Evolutionary conservation across 2,888 invertebrate species (phyloP), one percentile per base, ranked within the genome.

Genomic region (Serrognathus titanus): DNA sequence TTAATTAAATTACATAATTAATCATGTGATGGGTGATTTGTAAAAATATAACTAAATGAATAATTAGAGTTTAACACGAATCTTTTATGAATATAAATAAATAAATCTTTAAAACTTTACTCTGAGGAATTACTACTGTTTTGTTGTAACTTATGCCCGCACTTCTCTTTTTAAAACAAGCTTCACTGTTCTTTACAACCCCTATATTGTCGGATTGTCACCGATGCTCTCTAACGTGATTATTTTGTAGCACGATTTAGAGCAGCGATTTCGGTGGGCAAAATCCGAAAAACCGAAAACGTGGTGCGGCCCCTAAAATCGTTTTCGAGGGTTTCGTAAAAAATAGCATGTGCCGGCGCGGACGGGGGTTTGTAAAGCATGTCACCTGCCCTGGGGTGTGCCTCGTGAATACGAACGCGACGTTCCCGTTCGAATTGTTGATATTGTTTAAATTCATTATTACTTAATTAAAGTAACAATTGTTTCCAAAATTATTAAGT

Each of bases 301-400:
- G 50, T 39, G 48, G 55, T 36, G 53, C 51, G 53, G 51, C 61
- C 61, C 59, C 57, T 57, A 61, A 52, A 59, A 59, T 61, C 57
- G 57, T 57, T 61, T 59, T 61, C 55, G 53, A 60, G 57, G 60
- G 60, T 58, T 60, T 57, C 53, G 51, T 57, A 62, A 60, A 60
- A 59, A 60, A 62, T 62, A 63, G 63, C 64, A 64, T 62, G 55
- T 57, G 60, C 61, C 52, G 56, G 59, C 58, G 59, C 57, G 57
- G 57, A 59, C 57, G 59, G 63, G 60, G 61, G 64, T 64, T 63
- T 63, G 62, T 66, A 64, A 65, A 66, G 65, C 65, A 66, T 69
- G 67, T 68, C 68, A 68, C 64, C 67, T 66, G 66, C 63, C 60
- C 61, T 58, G 58, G 59, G 43, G 43, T 43, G 43, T 43, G 43